Evolutionary conservation across 2,888 invertebrate species (phyloP).

Genomic region (Sthenelais limicola): DNA sequence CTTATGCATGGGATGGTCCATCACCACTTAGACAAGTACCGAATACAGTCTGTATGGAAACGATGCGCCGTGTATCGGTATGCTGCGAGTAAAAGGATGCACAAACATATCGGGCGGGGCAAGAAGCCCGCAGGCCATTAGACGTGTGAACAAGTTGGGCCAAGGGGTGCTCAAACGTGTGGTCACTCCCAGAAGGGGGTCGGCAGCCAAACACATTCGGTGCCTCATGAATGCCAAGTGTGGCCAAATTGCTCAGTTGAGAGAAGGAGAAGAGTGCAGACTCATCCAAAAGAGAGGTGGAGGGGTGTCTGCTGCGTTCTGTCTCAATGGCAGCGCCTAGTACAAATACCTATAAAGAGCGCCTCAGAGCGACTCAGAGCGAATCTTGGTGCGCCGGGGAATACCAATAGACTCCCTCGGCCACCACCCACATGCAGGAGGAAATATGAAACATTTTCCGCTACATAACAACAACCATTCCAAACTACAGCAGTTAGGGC

Average conservation of each 20-base stretch:
- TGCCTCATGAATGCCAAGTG: slow-evolving; percentile 24
- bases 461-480: no score
- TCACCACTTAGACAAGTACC: not conserved
- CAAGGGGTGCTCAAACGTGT: not conserved
- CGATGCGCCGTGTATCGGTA: no score
- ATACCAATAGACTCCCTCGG: slow-evolving; percentile 24
- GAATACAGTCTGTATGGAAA: not conserved
- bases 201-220: slow-evolving; percentile 17
- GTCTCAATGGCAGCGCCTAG: slow-evolving; percentile 25
- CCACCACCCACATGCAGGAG: not conserved
- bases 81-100: no score
- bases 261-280: not conserved
- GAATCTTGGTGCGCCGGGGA: slow-evolving; percentile 7
- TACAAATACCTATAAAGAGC: slow-evolving; percentile 32
- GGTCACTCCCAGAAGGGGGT: not conserved
- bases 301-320: not conserved
- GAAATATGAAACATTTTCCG: slow-evolving; percentile 17
- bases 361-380: slow-evolving; percentile 3
- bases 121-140: not conserved
- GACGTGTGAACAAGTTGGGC: not conserved
- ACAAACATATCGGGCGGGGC: slow-evolving; percentile 15
- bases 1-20: not conserved
- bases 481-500: no score
- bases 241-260: slow-evolving; percentile 27
- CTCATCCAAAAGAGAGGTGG: no score